These are phyloP conservation scores for Glareola pratincola DNA, from an alignment of 2,113 vertebrate species.

Conservation along the genomic window DNA sequence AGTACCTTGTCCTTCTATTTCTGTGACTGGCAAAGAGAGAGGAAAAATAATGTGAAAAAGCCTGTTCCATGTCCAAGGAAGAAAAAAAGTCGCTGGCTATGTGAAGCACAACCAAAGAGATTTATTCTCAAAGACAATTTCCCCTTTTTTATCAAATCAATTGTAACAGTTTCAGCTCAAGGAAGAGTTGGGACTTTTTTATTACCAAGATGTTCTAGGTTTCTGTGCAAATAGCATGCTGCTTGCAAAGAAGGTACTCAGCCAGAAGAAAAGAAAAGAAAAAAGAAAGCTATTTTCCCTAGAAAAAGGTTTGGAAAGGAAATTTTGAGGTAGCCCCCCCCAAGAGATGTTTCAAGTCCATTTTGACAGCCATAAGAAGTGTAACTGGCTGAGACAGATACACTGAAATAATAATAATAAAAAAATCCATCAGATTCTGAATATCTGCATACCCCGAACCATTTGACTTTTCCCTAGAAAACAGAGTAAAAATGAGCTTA, in stretches of 20 bases:
- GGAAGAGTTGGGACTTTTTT: background rate
- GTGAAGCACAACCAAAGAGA: background rate
- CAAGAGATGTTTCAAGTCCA: background rate
- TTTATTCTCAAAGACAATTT: background rate
- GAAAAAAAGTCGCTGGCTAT: background rate
- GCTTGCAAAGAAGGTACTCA: background rate
- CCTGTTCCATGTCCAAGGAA: background rate
- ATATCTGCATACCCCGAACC: background rate
- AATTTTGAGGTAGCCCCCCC: background rate
- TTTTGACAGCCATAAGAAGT: background rate
- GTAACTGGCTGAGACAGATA: background rate
- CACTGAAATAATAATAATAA: background rate
- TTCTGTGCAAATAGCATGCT: background rate
- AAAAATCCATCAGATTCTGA: background rate
- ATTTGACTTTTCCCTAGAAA: background rate
- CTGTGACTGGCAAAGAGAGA: background rate
- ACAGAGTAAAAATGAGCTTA: background rate
- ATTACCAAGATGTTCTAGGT: background rate
- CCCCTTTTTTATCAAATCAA: background rate
- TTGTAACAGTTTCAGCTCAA: background rate
- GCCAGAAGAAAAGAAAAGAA: no score
- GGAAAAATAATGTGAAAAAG: background rate
- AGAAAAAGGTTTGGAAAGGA: background rate
- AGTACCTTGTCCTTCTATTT: background rate
- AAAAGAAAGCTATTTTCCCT: background rate